Evolutionary conservation across 2,888 invertebrate genomes (phyloP).

Genomic region (Alsophila aescularia): DNA sequence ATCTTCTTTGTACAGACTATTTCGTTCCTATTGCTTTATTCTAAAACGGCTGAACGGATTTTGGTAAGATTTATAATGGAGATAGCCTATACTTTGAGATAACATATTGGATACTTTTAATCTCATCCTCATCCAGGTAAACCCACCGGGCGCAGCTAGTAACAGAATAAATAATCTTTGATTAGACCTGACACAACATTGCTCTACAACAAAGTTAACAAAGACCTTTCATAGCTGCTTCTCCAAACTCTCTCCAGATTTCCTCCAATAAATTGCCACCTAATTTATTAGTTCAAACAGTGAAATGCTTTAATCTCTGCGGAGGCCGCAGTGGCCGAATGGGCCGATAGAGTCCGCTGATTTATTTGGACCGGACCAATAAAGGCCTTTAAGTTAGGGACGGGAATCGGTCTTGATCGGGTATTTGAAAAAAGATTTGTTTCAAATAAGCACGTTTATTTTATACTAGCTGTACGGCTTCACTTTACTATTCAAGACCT

Average conservation of each 20-base stretch:
- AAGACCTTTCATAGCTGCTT: neutral
- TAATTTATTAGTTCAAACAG: slow-evolving; percentile 39
- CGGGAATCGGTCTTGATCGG: slow-evolving; percentile 8
- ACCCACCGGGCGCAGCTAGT: too few species aligned
- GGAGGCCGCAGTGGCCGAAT: slow-evolving; percentile 15
- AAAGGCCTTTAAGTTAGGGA: slow-evolving; percentile 20
- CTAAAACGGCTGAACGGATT: too few species aligned
- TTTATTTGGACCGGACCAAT: slow-evolving; percentile 32
- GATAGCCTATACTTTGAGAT: too few species aligned
- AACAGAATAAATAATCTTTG: too few species aligned
- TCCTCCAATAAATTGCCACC: slow-evolving; percentile 27
- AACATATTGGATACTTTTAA: too few species aligned
- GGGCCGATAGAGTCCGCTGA: slow-evolving; percentile 24
- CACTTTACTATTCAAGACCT: too few species aligned
- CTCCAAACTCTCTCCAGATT: slow-evolving; percentile 1
- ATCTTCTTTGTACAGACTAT: too few species aligned
- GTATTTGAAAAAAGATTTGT: neutral
- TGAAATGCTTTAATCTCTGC: slow-evolving; percentile 33
- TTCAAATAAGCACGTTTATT: neutral
- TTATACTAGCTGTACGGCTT: too few species aligned
- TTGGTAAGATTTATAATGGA: too few species aligned
- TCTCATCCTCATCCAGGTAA: too few species aligned
- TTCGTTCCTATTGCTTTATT: too few species aligned
- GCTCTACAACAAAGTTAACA: neutral
- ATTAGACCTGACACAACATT: too few species aligned